Percentiles rank a stretch among this genome's conserved stretches.
phyloP scores from a whole-genome alignment of 2,113 vertebrate genomes.

The Silurus meridionalis region DNA sequence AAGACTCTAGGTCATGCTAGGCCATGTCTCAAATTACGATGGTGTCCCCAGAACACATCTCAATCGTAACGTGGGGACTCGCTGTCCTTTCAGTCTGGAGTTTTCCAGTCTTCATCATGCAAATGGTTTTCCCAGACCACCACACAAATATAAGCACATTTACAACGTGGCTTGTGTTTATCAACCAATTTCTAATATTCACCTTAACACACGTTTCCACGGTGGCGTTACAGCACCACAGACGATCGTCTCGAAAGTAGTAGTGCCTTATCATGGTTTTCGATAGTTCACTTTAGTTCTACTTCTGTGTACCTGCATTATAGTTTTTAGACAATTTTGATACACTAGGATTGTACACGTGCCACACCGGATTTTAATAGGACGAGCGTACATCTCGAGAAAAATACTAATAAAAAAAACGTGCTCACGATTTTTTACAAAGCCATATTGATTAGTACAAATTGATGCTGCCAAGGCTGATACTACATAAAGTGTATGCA shows the following conservation, averaged over 20 bases:
- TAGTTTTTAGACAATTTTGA: background rate
- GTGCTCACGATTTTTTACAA: background rate
- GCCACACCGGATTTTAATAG: background rate
- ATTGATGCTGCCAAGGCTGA: slow-evolving; percentile 24
- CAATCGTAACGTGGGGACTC: no score
- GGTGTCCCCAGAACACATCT: no score
- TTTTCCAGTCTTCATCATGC: background rate
- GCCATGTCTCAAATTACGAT: no score
- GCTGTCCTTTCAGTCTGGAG: background rate
- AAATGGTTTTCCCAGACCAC: background rate
- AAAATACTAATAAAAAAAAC: background rate
- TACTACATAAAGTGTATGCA: slow-evolving; percentile 14
- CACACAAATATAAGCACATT: background rate
- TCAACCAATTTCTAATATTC: background rate
- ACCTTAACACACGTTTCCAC: background rate
- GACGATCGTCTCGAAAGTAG: slow-evolving; percentile 38
- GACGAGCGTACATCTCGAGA: background rate
- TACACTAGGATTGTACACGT: background rate
- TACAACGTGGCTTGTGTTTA: slow-evolving; percentile 20
- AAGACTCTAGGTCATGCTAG: no score
- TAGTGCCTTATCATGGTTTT: slow-evolving; percentile 53
- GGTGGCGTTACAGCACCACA: slow-evolving; percentile 23
- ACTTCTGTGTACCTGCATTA: slow-evolving; percentile 14
- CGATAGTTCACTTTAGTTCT: slow-evolving; percentile 19
- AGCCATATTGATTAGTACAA: slow-evolving; percentile 30